A percentile compares a stretch with the other conserved stretches of the same genome.
Conservation (phyloP, 2,888 invertebrate species). For the Drosophila prostipennis region DNA sequence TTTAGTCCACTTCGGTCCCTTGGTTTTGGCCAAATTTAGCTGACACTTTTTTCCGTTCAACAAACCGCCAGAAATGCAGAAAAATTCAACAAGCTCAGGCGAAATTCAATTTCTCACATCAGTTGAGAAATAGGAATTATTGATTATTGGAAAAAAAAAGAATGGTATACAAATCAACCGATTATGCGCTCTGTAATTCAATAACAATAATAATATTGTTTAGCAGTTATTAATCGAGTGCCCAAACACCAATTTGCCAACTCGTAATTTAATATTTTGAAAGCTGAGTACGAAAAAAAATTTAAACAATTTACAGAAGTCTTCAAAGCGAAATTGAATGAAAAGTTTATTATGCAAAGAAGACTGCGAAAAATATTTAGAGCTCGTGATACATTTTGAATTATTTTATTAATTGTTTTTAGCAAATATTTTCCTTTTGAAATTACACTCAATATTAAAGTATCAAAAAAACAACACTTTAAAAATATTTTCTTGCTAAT, state of each 20-base stretch:
- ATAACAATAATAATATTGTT: conserved; percentile 35
- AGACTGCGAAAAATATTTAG: neutral
- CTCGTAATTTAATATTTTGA: conserved; percentile 6
- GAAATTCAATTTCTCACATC: conserved; percentile 38
- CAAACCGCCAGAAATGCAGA: conserved; percentile 22
- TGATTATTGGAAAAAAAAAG: conserved; percentile 7
- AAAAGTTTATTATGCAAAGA: neutral
- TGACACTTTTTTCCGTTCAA: conserved; percentile 19
- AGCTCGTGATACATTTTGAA: no score
- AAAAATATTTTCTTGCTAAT: no score
- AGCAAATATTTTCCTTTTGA: no score
- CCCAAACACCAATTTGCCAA: conserved; percentile 20
- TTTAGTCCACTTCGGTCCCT: conserved; percentile 11
- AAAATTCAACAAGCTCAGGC: conserved; percentile 11
- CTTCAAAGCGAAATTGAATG: conserved; percentile 1
- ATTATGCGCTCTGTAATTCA: conserved; percentile 28
- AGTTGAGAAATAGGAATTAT: conserved; percentile 14
- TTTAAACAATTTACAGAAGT: neutral
- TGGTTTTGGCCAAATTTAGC: conserved; percentile 30
- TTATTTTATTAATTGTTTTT: no score
- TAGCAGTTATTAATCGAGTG: conserved; percentile 21
- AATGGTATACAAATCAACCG: neutral
- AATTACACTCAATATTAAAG: no score
- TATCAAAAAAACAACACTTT: no score
- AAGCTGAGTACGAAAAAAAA: conserved; percentile 10